Conservation (phyloP, 2,888 invertebrate species). For the Toxonevra muliebris region DNA sequence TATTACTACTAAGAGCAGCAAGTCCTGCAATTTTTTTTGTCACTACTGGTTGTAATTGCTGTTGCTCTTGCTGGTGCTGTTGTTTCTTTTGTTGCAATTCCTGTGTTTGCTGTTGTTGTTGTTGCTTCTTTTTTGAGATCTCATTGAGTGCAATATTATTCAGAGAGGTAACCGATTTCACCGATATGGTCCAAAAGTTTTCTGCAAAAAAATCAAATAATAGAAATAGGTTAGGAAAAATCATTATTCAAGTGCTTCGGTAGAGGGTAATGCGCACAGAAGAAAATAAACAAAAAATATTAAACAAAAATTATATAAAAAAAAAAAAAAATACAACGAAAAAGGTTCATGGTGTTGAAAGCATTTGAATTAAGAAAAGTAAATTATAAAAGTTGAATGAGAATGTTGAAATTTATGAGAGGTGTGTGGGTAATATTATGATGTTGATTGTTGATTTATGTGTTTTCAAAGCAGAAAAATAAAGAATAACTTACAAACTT, state of each 20-base stretch:
- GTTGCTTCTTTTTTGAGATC: constrained; percentile 38
- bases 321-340: constrained; percentile 19
- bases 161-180: constrained; percentile 63
- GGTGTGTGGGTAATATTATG: background rate
- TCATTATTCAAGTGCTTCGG: background rate
- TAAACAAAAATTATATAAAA: constrained; percentile 24
- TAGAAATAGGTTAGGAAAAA: constrained; percentile 40
- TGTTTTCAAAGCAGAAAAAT: too few relatives aligned
- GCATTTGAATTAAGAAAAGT: constrained; percentile 14
- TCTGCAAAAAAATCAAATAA: constrained; percentile 51
- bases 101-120: background rate
- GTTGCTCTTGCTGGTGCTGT: constrained; percentile 15
- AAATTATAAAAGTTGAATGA: constrained; percentile 21
- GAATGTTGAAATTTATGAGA: too few relatives aligned
- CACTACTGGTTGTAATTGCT: constrained; percentile 24
- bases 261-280: constrained; percentile 7
- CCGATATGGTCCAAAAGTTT: constrained; percentile 55
- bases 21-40: background rate
- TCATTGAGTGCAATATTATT: constrained; percentile 53
- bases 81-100: constrained; percentile 29
- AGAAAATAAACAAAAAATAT: constrained; percentile 23
- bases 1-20: background rate
- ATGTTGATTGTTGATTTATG: too few relatives aligned
- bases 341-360: constrained; percentile 5
- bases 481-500: too few relatives aligned